phyloP scores from a whole-genome alignment of 2,113 vertebrate species.

The Prolemur simus region DNA sequence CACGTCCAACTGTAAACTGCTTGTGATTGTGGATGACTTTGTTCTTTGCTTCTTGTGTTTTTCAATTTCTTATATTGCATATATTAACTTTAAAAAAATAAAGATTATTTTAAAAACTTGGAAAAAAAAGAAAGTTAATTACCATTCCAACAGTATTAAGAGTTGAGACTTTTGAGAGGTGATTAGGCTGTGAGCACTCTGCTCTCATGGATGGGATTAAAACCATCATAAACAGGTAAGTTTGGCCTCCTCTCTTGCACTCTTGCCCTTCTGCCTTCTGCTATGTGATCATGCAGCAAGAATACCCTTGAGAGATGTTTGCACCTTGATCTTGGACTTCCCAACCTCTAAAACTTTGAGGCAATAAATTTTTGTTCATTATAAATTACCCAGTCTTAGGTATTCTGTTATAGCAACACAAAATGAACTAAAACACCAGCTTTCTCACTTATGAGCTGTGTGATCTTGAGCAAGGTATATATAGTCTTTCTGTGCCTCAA shows the following conservation, averaged over 20 bases:
- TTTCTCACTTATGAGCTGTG: neutral
- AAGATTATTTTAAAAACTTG: constrained; percentile 46
- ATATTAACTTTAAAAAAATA: constrained; percentile 53
- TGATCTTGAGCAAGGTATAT: neutral
- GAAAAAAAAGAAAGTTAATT: no score
- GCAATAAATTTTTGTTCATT: neutral
- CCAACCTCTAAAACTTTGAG: neutral
- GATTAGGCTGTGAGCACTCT: neutral
- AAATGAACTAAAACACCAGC: neutral
- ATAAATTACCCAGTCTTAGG: neutral
- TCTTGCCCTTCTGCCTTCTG: neutral
- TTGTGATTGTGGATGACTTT: constrained; percentile 32
- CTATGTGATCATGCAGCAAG: neutral
- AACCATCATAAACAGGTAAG: neutral
- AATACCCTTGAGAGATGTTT: neutral
- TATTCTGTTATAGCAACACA: neutral
- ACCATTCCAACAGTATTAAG: neutral
- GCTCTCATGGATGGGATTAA: neutral
- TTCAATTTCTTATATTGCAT: constrained; percentile 53
- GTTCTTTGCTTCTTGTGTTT: constrained; percentile 55
- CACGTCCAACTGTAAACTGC: neutral
- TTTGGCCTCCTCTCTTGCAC: neutral
- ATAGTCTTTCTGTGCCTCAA: neutral
- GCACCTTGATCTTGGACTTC: neutral
- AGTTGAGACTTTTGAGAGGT: neutral